Evolutionary conservation across 2,888 invertebrate species (phyloP), one percentile per base, ranked within the genome.

Genomic region (Acleris emargana): DNA sequence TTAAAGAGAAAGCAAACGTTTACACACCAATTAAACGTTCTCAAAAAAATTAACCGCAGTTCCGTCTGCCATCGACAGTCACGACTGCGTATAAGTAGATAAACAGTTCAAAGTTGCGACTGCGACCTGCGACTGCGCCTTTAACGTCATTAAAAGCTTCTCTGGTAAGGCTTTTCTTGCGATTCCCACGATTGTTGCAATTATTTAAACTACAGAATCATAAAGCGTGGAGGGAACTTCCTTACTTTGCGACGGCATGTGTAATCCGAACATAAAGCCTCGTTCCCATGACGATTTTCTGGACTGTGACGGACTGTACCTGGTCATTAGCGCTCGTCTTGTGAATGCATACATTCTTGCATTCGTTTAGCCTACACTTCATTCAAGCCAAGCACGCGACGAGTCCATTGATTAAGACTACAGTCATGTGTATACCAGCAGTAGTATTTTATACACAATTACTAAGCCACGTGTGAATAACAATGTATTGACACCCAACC

Each of bases 241-340:
- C 68, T 70, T 72, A 79, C 77, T 81, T 81, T 74, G 76, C 81
- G 78, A 78, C 75, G 55, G 54, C 51, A 79, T 81, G 74, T 80
- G 74, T 82, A 82, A 82, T 81, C 80, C 82, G 76, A 76, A 78
- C 76, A 74, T 69, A 76, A 73, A 69, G 76, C 73, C 78, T 79
- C 74, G 73, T 89, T 91, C 90, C 91, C 91, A 89, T 89, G 89
- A 88, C 88, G 86, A 75, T 52, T 76, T 80, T 81, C 82, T 87
- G 81, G 81, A 87, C 83, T 89, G 88, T 84, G 81, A 83, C 80
- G 75, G 73, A 45, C 69, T 77, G 74, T 72, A 72, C 72, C 72
- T 72, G 76, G 78, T 77, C 76, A 74, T 70, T 71, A 68, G 72
- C 70, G 69, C 73, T 77, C 77, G 67, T 51, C 50, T 55, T 17